phyloP scores from a whole-genome alignment of 1,140 invertebrate genomes.

The Aphelinus certus region DNA sequence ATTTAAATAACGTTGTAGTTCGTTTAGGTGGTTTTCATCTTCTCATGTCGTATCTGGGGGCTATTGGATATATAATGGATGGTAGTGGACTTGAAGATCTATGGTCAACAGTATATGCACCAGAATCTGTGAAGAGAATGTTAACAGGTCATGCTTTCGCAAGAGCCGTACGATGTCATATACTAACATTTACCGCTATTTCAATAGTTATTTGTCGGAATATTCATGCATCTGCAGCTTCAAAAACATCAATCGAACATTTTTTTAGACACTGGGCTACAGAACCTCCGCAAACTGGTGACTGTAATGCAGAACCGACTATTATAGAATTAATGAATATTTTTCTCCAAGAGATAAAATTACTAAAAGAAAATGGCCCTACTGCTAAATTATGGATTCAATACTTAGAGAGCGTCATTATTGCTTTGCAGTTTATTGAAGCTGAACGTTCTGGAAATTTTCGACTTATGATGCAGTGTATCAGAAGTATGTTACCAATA shows the following conservation, averaged over 20 bases:
- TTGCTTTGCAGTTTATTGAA: slow-evolving; percentile 34
- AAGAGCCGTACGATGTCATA: slow-evolving; percentile 56
- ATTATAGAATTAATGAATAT: neutral
- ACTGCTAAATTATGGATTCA: slow-evolving; percentile 38
- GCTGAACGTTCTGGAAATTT: slow-evolving; percentile 49
- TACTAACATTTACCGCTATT: slow-evolving; percentile 24
- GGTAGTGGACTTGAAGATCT: slow-evolving; percentile 57
- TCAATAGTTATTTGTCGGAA: slow-evolving; percentile 19
- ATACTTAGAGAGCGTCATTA: slow-evolving; percentile 32
- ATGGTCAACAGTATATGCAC: slow-evolving; percentile 51
- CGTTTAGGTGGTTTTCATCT: slow-evolving; percentile 53
- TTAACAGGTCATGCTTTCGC: slow-evolving; percentile 51
- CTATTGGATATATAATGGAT: slow-evolving; percentile 60
- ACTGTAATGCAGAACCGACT: slow-evolving; percentile 3
- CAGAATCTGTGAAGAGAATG: slow-evolving; percentile 57
- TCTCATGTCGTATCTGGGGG: slow-evolving; percentile 57
- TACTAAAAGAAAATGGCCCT: slow-evolving; percentile 41
- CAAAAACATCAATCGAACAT: neutral
- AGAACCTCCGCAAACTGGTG: neutral
- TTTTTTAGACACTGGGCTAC: slow-evolving; percentile 7
- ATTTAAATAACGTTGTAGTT: slow-evolving; percentile 41
- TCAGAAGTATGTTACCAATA: slow-evolving; percentile 51
- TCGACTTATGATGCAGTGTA: slow-evolving; percentile 43
- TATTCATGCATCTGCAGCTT: neutral
- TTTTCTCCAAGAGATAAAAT: slow-evolving; percentile 40